Evolutionary conservation across 1,140 invertebrate genomes (phyloP).

Genomic region (Polypedilum vanderplanki): DNA sequence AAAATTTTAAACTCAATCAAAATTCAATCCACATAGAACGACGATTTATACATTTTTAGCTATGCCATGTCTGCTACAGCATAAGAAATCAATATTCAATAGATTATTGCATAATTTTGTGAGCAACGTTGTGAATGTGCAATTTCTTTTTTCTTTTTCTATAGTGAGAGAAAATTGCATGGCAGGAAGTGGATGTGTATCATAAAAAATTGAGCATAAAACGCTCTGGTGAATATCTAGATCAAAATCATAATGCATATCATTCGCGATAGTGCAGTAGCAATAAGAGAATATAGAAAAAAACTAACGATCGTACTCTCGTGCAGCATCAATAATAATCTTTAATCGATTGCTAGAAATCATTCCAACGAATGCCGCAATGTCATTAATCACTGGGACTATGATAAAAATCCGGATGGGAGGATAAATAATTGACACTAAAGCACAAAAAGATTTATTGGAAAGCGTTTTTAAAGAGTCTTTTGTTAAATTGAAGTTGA

Average conservation of each 20-base stretch:
- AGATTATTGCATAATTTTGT: slow-evolving; percentile 12
- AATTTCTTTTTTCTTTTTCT: not conserved
- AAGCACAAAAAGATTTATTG: too few relatives aligned
- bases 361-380: too few relatives aligned
- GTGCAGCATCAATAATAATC: too few relatives aligned
- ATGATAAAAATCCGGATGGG: too few relatives aligned
- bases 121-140: not conserved
- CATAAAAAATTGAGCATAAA: slow-evolving; percentile 16
- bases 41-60: not conserved
- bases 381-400: too few relatives aligned
- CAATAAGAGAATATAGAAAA: too few relatives aligned
- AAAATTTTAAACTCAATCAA: not conserved
- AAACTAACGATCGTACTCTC: too few relatives aligned
- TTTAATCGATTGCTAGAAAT: too few relatives aligned
- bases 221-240: slow-evolving; percentile 10
- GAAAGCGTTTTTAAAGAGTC: too few relatives aligned
- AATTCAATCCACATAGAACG: not conserved
- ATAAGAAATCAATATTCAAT: slow-evolving; percentile 20
- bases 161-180: not conserved
- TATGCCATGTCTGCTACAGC: not conserved
- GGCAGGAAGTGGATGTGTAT: not conserved
- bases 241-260: slow-evolving; percentile 13
- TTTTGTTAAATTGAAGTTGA: too few relatives aligned
- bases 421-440: too few relatives aligned
- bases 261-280: not conserved